Base-by-base conservation (phyloP, 2,113 vertebrate species). In the Platichthys stellatus region DNA sequence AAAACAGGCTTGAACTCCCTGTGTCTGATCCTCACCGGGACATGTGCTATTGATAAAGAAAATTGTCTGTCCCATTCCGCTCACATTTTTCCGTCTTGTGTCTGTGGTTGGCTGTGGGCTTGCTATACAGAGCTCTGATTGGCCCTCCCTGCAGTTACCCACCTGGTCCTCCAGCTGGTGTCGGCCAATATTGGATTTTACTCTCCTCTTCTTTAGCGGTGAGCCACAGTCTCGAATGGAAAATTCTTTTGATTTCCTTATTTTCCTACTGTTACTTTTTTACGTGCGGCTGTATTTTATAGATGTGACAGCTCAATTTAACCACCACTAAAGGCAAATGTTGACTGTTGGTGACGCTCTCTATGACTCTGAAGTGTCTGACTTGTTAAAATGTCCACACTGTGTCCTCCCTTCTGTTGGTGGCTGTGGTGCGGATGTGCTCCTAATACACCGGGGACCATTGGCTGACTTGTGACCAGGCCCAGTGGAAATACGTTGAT, bases 161-260 rank as follows among this genome's bases (percentile, higher is more conserved):
- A 88, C 88, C 78, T 85, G 87, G 63, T 77, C 71, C 57, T 76
- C 66, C 86, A 86, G 80, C 82, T 88, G 81, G 59, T 66, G 62
- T 78, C 38, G 81, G n/a, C 84, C 72, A 63, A 14, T 74, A 71
- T 77, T 72, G 43, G 66, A 69, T 72, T 59, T 65, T 64, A n/a
- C 69, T 72, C 67, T 15, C 12, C 14, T 26, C 24, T 26, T 24
- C 13, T 8, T 69, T 61, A n/a, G 84, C 11, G 74, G 90, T 85
- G 53, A 90, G 79, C 90, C 85, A 35, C 86, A 78, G 64, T 84
- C 79, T 87, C 63, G 80, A 51, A 45, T 64, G 63, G 77, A 82
- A 83, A 72, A 7, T 66, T 72, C 51, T 82, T 90, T 56, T 59
- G 47, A 49, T 71, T 83, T 88, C 45, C 69, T 76, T 69, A 62